phyloP scores from a whole-genome alignment of 2,888 invertebrate genomes.

The Mythimna impura region DNA sequence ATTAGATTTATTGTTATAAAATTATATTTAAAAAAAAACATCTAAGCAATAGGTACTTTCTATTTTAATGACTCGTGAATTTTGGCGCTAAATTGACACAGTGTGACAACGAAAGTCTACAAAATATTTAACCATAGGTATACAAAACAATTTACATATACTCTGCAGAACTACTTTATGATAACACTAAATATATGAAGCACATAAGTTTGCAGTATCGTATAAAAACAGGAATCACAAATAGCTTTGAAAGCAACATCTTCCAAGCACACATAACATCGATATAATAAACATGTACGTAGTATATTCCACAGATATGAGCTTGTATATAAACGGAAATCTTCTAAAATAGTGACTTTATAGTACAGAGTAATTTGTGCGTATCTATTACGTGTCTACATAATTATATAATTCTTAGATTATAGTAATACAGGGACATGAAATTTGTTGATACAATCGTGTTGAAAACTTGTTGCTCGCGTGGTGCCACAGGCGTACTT shows the following conservation, averaged over 20 bases:
- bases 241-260: constrained; percentile 72
- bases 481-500: background rate
- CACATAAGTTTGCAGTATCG: constrained; percentile 49
- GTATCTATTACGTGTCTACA: constrained; percentile 84
- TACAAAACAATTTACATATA: constrained; percentile 18
- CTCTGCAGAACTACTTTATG: constrained; percentile 31
- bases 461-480: background rate
- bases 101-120: background rate
- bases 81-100: background rate
- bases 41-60: background rate
- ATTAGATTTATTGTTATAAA: background rate
- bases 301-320: constrained; percentile 46
- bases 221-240: constrained; percentile 68
- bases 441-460: background rate
- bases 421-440: constrained; percentile 44
- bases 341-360: constrained; percentile 69
- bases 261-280: constrained; percentile 71
- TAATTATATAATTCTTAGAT: constrained; percentile 45
- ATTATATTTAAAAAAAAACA: background rate
- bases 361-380: constrained; percentile 81
- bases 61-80: background rate
- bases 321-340: constrained; percentile 64
- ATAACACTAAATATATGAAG: constrained; percentile 32
- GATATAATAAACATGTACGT: constrained; percentile 59
- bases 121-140: constrained; percentile 17